These are phyloP conservation scores for Clarias laeviceps DNA, from an alignment of 2,797 vertebrate species.

Conservation along the genomic window DNA sequence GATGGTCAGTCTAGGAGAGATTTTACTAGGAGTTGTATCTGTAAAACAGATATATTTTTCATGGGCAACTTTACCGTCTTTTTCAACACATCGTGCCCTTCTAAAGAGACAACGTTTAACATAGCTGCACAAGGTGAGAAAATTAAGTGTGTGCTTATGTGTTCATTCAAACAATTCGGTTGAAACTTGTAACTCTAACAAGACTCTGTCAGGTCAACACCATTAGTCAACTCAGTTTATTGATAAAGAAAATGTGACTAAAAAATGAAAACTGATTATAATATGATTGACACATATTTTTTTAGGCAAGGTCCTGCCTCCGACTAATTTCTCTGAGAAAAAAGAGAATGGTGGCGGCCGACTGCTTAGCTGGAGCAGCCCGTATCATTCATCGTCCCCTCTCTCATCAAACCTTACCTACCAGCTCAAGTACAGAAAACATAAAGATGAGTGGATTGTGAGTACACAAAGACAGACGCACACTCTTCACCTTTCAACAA, in stretches of 20 bases:
- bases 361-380: conserved; percentile 68
- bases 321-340: conserved; percentile 54
- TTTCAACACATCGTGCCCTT: conserved; percentile 57
- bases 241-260: background rate
- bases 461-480: conserved; percentile 41
- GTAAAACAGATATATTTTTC: fast-evolving
- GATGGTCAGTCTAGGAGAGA: conserved; percentile 31
- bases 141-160: background rate
- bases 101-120: conserved; percentile 34
- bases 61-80: conserved; percentile 31
- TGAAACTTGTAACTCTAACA: background rate
- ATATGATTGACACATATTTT: too few species aligned
- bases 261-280: too few species aligned
- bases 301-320: conserved; percentile 67
- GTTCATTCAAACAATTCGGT: background rate
- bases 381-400: conserved; percentile 62
- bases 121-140: conserved; percentile 66
- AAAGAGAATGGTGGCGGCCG: conserved; percentile 40
- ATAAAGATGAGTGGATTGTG: conserved; percentile 71
- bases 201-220: background rate
- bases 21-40: conserved; percentile 54
- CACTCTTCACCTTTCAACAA: background rate
- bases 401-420: conserved; percentile 62
- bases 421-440: conserved; percentile 69
- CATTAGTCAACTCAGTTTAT: background rate